phyloP scores from a whole-genome alignment of 2,888 invertebrate genomes.

The Amphipoea oculea region DNA sequence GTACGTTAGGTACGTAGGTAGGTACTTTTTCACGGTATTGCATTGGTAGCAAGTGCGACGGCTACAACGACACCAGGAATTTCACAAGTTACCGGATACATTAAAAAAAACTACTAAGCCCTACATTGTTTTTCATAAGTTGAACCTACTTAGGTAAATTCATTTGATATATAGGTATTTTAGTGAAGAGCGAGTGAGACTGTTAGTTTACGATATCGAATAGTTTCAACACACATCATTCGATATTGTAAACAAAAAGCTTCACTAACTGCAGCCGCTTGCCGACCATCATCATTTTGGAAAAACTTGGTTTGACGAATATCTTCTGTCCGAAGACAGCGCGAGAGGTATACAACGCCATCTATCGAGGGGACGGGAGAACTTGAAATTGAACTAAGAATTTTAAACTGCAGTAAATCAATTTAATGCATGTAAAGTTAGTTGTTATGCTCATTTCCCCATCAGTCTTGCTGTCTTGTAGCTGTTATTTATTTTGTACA shows the following conservation, averaged over 20 bases:
- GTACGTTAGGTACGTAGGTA: not conserved
- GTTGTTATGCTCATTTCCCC: not conserved
- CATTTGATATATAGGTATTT: not conserved
- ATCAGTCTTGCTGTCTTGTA: not conserved
- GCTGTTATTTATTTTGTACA: not conserved
- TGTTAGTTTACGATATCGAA: not conserved
- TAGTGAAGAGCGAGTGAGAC: not conserved
- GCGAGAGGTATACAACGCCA: constrained; percentile 27
- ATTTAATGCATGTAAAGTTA: not conserved
- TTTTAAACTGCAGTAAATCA: not conserved
- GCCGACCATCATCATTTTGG: not conserved
- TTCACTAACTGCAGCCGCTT: not conserved
- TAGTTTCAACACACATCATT: not conserved
- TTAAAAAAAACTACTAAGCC: not conserved
- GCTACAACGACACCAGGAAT: not conserved
- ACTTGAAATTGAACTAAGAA: not conserved
- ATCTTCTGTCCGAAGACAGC: not conserved
- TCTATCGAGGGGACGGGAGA: constrained; percentile 3
- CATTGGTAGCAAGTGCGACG: not conserved
- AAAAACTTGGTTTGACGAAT: not conserved
- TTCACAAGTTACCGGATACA: not conserved
- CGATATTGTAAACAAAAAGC: not conserved
- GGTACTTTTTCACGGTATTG: not conserved
- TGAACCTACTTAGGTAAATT: no score
- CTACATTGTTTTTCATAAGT: no score